phyloP scores from a whole-genome alignment of 2,888 invertebrate species.

The Neoaliturus tenellus region DNA sequence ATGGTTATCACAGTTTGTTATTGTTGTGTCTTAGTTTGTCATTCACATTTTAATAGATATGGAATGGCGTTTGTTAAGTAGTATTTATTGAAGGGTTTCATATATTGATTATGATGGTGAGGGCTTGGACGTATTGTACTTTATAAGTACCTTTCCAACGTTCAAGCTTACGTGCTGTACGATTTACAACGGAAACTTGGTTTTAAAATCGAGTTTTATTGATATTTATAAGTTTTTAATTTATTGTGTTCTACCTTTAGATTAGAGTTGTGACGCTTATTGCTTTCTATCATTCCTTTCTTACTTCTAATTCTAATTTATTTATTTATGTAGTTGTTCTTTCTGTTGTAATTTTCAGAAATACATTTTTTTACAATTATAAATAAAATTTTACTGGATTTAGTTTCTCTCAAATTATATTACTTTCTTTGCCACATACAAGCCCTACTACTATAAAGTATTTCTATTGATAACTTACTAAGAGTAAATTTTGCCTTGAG shows the following conservation, averaged over 20 bases:
- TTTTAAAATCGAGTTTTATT: not conserved
- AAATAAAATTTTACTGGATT: no score
- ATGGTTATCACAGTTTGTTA: no score
- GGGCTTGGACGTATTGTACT: not conserved
- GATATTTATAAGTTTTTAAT: not conserved
- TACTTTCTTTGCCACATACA: no score
- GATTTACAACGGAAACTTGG: not conserved
- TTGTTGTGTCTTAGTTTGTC: not conserved
- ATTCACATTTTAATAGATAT: not conserved
- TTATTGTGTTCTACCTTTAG: slow-evolving; percentile 13
- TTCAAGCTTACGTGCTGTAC: not conserved
- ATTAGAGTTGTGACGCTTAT: not conserved
- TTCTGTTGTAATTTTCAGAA: no score
- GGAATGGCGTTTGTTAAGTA: not conserved
- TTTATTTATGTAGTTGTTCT: not conserved
- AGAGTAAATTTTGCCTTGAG: not conserved
- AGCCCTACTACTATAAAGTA: no score
- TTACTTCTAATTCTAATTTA: not conserved
- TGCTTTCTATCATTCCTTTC: slow-evolving; percentile 1
- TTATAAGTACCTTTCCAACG: slow-evolving; percentile 13
- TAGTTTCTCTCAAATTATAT: no score
- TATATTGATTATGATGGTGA: not conserved
- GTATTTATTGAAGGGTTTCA: not conserved
- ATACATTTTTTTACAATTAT: no score
- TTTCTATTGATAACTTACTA: no score